phyloP scores from a whole-genome alignment of 2,797 vertebrate species.

The Pseudochaenichthys georgianus region DNA sequence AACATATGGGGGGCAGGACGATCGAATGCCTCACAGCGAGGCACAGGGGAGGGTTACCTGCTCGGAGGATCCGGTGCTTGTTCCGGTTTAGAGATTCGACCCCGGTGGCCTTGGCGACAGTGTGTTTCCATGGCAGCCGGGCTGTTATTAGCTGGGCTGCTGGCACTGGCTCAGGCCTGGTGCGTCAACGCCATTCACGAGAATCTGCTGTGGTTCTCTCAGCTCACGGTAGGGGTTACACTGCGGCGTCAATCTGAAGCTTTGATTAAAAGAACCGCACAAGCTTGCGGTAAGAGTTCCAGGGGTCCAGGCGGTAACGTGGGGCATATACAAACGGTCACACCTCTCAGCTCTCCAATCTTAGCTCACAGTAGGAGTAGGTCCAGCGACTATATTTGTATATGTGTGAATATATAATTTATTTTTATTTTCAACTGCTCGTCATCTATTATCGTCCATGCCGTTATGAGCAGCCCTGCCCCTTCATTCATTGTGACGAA shows the following conservation, averaged over 20 bases:
- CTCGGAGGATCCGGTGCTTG: constrained; percentile 42
- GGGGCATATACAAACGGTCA: constrained; percentile 14
- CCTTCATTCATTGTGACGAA: too few relatives aligned
- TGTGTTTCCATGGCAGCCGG: constrained; percentile 76
- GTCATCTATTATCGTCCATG: too few relatives aligned
- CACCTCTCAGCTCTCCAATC: constrained; percentile 22
- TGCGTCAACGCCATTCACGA: constrained; percentile 79
- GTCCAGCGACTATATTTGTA: neutral
- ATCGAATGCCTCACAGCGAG: constrained; percentile 5
- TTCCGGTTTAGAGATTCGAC: constrained; percentile 53
- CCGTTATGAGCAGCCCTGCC: too few relatives aligned
- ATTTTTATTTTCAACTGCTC: too few relatives aligned
- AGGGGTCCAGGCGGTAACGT: constrained; percentile 11
- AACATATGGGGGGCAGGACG: constrained; percentile 12
- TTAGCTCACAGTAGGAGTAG: constrained; percentile 32
- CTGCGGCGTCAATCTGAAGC: constrained; percentile 19
- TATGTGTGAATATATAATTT: neutral
- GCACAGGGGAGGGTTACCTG: constrained; percentile 13
- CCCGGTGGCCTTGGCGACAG: constrained; percentile 66
- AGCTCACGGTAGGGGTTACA: constrained; percentile 76
- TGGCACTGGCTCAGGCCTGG: constrained; percentile 74
- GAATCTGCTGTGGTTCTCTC: constrained; percentile 85
- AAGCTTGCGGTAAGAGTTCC: neutral
- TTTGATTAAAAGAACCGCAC: constrained; percentile 10
- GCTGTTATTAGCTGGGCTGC: constrained; percentile 67